Percentiles rank a stretch among this genome's conserved stretches.
These are phyloP conservation scores for Polia nebulosa DNA, from an alignment of 2,888 invertebrate genomes.

Conservation along the genomic window DNA sequence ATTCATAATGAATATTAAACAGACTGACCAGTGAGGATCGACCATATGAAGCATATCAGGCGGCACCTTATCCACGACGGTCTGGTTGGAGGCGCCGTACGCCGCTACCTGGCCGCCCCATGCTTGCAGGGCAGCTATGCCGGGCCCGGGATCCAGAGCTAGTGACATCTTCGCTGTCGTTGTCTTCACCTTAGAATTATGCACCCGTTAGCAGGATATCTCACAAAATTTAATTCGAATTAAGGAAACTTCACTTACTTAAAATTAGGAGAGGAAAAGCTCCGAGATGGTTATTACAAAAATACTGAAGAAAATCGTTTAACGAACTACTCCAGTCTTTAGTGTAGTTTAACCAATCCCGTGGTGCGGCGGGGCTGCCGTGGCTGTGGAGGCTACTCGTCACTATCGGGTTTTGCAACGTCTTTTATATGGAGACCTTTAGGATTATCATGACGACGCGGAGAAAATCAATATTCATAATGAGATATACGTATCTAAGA, in stretches of 20 bases:
- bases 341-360: conserved; percentile 86
- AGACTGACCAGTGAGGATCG: conserved; percentile 94
- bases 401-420: conserved; percentile 59
- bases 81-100: conserved; percentile 92
- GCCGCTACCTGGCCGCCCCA: conserved; percentile 88
- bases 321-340: conserved; percentile 91
- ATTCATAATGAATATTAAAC: not conserved
- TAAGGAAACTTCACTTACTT: conserved; percentile 70
- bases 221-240: not conserved
- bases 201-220: conserved; percentile 15
- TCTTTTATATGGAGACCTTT: conserved; percentile 83
- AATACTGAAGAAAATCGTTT: conserved; percentile 91
- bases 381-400: conserved; percentile 88
- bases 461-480: conserved; percentile 89
- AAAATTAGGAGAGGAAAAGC: conserved; percentile 74
- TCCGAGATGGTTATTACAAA: conserved; percentile 87
- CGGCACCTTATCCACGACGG: conserved; percentile 95
- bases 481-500: conserved; percentile 87
- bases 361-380: conserved; percentile 80
- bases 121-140: conserved; percentile 86
- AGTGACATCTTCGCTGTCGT: conserved; percentile 80
- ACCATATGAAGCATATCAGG: conserved; percentile 94
- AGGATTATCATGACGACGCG: conserved; percentile 83
- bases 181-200: conserved; percentile 69
- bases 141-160: conserved; percentile 86